phyloP scores from a whole-genome alignment of 2,113 vertebrate species.

The Sardina pilchardus region DNA sequence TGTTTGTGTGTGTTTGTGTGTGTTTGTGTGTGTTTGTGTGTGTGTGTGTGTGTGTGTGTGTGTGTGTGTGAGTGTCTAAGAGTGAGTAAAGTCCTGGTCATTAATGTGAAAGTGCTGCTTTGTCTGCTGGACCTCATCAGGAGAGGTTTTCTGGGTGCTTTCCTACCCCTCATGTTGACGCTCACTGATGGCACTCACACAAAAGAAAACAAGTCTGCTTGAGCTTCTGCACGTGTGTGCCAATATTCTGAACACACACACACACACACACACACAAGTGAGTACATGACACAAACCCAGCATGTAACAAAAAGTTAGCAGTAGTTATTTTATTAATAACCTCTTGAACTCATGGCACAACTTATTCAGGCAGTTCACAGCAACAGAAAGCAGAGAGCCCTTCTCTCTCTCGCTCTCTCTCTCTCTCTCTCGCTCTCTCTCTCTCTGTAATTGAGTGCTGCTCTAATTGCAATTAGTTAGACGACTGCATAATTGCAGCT shows the following conservation, averaged over 20 bases:
- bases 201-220: constrained; percentile 65
- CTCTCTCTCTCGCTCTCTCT: neutral
- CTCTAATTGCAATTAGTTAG: constrained; percentile 56
- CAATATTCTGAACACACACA: constrained; percentile 35
- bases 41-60: constrained; percentile 44
- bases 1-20: constrained; percentile 39
- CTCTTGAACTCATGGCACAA: neutral
- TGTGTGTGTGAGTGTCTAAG: constrained; percentile 34
- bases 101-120: constrained; percentile 60
- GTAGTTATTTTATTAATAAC: neutral
- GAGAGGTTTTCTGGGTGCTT: constrained; percentile 60
- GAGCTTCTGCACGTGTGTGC: constrained; percentile 1
- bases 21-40: constrained; percentile 18
- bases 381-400: neutral
- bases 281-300: neutral
- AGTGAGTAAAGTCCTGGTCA: constrained; percentile 60
- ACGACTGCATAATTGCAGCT: constrained; percentile 25
- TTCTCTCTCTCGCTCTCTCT: neutral
- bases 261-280: constrained; percentile 49
- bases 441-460: constrained; percentile 29
- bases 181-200: constrained; percentile 62
- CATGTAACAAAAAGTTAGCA: neutral
- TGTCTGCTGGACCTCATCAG: constrained; percentile 65
- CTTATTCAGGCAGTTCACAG: constrained; percentile 3
- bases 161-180: constrained; percentile 62